Evolutionary conservation across 2,797 vertebrate genomes (phyloP), one percentile per base, ranked within the genome.

Genomic region (Leontocebus nigricollis): DNA sequence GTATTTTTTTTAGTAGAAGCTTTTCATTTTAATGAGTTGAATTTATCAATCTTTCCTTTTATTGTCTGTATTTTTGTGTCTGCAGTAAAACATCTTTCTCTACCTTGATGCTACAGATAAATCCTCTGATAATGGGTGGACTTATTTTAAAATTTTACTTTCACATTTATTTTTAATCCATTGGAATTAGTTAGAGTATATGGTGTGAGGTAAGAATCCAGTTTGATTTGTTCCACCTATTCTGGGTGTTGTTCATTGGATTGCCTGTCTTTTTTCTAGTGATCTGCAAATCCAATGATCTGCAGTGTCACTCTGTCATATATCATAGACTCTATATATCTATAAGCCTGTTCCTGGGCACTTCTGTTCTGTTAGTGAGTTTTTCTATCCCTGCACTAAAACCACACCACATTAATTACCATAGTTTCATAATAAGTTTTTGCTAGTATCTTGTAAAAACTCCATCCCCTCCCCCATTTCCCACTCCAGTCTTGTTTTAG

Each of bases 31-130:
- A 73, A 77, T 82, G 33, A 79, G 39, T 90, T 93, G 59, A 82
- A 83, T 82, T 52, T 64, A 41, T 82, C 57, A 93, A 0, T 82
- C 9, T 48, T 94, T 70, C 20, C 75, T 81, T 88, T 77, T 39
- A 50, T 91, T 80, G 14, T 84, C 77, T 73, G 7, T 61, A 17
- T 90, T 64, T 86, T 91, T 88, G 22, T 83, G 7, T 93, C 67
- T 97, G 24, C 95, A 59, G 26, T 15, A 81, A 75, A 77, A 94
- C 92, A 44, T 90, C n/a, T 11, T 90, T 57, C 81, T 92, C 24
- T 88, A 77, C 7, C 39, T 85, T 72, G n/a, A 64, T 75, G 3
- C 67, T 14, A 64, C 7, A 72, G 61, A 55, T 41, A 82, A 90
- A 77, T 84, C 15, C 4, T 95, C 55, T 95, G 39, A 52, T 76